Evolutionary conservation across 2,113 vertebrate species (phyloP).

Genomic region (Nothoprocta perdicaria): DNA sequence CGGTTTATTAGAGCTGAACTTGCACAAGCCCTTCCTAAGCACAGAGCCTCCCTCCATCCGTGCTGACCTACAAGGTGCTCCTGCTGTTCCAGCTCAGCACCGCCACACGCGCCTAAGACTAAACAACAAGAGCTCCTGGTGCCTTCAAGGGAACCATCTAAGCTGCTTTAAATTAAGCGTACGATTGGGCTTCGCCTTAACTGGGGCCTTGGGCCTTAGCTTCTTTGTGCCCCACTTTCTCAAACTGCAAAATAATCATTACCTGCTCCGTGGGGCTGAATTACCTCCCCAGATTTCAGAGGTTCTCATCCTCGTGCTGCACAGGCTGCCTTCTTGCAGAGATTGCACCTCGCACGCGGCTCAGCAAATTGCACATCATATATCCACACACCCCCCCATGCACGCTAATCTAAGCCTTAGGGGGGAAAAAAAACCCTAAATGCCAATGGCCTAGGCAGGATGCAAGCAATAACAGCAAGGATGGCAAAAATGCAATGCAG

Average conservation of each 20-base stretch:
- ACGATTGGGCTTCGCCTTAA: slow-evolving; percentile 60
- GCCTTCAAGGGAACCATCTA: slow-evolving; percentile 42
- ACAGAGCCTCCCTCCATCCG: background rate
- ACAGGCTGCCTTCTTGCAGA: slow-evolving; percentile 6
- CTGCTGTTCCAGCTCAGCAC: background rate
- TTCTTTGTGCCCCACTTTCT: slow-evolving; percentile 63
- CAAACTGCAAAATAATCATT: slow-evolving; percentile 64
- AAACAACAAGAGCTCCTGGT: background rate
- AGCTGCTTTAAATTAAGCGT: slow-evolving; percentile 68
- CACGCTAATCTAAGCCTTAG: background rate
- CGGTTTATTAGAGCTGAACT: background rate
- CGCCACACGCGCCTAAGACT: accelerated
- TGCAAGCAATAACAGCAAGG: slow-evolving; percentile 22
- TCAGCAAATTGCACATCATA: background rate
- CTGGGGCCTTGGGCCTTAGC: slow-evolving; percentile 51
- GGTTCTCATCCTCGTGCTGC: background rate
- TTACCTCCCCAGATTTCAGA: slow-evolving; percentile 43
- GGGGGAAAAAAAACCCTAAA: background rate
- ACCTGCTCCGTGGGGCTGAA: slow-evolving; percentile 48
- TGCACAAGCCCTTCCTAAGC: background rate
- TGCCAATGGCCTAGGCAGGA: background rate
- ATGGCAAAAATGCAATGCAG: slow-evolving; percentile 14
- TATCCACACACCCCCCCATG: background rate
- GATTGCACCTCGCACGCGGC: background rate
- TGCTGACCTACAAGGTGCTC: accelerated